Evolutionary conservation across 2,113 vertebrate species (phyloP).

Genomic region (Pogonocichla stellata): DNA sequence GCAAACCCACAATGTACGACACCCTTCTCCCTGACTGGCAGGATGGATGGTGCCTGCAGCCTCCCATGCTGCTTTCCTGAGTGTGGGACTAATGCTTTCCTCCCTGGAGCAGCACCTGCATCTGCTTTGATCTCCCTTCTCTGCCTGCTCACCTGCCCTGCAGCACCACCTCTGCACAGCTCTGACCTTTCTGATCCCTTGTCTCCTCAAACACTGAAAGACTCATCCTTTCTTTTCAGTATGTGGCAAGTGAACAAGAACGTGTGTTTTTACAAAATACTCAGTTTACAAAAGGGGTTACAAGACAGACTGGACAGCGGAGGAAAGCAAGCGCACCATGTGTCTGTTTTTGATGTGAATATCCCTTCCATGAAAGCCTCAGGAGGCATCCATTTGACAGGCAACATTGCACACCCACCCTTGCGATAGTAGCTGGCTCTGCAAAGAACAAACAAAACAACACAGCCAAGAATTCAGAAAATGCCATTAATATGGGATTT

Average conservation of each 20-base stretch:
- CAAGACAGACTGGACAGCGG: background rate
- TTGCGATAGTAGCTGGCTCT: constrained; percentile 99
- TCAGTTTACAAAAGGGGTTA: background rate
- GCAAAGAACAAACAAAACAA: constrained; percentile 5
- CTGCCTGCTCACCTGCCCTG: background rate
- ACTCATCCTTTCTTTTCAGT: background rate
- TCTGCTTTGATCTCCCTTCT: background rate
- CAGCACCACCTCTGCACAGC: background rate
- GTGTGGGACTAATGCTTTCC: background rate
- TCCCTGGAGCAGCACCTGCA: background rate
- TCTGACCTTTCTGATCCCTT: background rate
- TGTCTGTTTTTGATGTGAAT: constrained; percentile 99
- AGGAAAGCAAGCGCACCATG: constrained; percentile 79
- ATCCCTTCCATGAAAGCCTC: constrained; percentile 99
- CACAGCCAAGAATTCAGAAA: background rate
- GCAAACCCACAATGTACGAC: accelerated
- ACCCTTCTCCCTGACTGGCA: background rate
- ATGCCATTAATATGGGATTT: background rate
- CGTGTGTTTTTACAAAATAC: background rate
- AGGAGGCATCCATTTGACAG: constrained; percentile 99
- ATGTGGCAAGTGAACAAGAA: background rate
- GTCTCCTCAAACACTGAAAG: background rate
- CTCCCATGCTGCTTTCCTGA: background rate
- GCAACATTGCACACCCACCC: constrained; percentile 96
- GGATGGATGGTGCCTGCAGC: background rate